phyloP scores from a whole-genome alignment of 1,140 invertebrate species.

The Eumaeus atala region DNA sequence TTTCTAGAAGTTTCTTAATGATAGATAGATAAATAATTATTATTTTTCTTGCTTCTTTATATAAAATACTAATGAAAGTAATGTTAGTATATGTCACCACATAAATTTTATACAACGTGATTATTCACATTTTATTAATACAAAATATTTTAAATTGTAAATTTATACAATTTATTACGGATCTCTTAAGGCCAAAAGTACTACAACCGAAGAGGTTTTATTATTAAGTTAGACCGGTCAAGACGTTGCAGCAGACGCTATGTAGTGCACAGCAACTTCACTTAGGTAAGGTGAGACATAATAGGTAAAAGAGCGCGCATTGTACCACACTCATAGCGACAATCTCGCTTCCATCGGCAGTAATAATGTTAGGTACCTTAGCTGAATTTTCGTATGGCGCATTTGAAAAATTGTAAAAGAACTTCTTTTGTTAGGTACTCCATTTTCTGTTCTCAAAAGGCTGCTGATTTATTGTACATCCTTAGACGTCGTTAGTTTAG shows the following conservation, averaged over 20 bases:
- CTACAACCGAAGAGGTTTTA: slow-evolving; percentile 48
- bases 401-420: slow-evolving; percentile 51
- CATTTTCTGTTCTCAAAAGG: slow-evolving; percentile 32
- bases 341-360: slow-evolving; percentile 32
- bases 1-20: too few relatives aligned
- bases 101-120: too few relatives aligned
- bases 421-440: slow-evolving; percentile 41
- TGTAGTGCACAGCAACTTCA: slow-evolving; percentile 42
- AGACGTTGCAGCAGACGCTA: slow-evolving; percentile 38
- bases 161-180: background rate
- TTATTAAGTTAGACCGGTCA: slow-evolving; percentile 62
- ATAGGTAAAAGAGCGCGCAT: slow-evolving; percentile 39
- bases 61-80: too few relatives aligned
- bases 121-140: slow-evolving; percentile 14
- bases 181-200: slow-evolving; percentile 38
- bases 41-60: too few relatives aligned
- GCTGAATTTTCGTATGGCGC: slow-evolving; percentile 49
- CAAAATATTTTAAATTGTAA: slow-evolving; percentile 8
- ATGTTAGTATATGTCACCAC: too few relatives aligned
- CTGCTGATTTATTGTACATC: slow-evolving; percentile 33
- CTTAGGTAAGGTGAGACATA: slow-evolving; percentile 39
- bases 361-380: slow-evolving; percentile 51
- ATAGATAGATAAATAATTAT: too few relatives aligned
- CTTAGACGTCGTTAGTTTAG: slow-evolving; percentile 22
- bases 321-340: slow-evolving; percentile 40